Evolutionary conservation across 2,888 invertebrate genomes (phyloP), one percentile per base, ranked within the genome.

Genomic region (Cyclophora albipunctata): DNA sequence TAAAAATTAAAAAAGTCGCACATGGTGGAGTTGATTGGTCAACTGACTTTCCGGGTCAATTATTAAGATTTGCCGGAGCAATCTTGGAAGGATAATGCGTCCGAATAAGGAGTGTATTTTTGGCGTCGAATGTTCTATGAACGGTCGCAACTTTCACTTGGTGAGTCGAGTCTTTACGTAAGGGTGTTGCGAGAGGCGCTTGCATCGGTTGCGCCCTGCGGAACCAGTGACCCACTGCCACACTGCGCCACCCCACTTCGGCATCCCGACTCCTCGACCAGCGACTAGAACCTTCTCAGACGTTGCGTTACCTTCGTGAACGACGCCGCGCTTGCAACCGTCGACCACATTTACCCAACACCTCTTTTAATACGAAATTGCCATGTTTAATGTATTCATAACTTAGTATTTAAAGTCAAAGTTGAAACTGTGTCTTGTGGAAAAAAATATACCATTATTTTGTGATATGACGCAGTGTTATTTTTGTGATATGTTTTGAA

Each of bases 171-270:
- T 66, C 63, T 75, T 87, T 87, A 86, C 88, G 88, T 83, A 87
- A 87, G 84, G 82, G 81, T 74, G 81, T 87, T 87, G 85, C 87
- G 85, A 81, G 84, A 87, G 85, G 50, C 62, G 63, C 55, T 63
- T 55, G 58, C 67, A 66, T 67, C 74, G 74, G 69, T 72, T 67
- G 75, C 80, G 84, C 82, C 84, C 85, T 81, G 81, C 76, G 81
- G 80, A 78, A 81, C 84, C 79, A 82, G 79, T 86, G 87, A 87
- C 87, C 87, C 84, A 86, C 77, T 86, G 86, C 78, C 85, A 78
- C 75, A 74, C 67, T 40, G 34, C 40, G 7, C 63, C 66, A 75
- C 80, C 74, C 75, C 77, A 74, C 75, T 66, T 64, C 68, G 51
- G 66, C 67, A 73, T 75, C 67, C 67, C 64, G 57, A 75, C 77